Base-by-base conservation (phyloP, 2,888 invertebrate genomes). In the Liposcelis brunnea region DNA sequence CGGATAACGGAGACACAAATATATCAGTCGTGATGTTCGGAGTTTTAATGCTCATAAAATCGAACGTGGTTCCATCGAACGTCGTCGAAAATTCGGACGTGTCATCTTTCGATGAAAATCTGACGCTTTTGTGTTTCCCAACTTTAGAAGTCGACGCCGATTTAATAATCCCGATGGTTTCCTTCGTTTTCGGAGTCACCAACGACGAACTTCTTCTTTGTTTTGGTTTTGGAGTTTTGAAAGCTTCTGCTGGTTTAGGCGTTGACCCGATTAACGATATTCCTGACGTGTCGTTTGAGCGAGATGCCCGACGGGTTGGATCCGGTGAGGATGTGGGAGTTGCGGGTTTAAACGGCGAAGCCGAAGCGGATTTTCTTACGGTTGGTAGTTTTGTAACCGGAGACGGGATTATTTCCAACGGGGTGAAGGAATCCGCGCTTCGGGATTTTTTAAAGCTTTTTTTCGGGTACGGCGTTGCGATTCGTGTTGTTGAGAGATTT, bases 141-240 rank as follows among this genome's bases (percentile, higher is more conserved):
- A 19, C 7, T 19, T 40, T 40, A 5, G 40, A 40, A 5, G 40
- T 40, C 15, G 40, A 40, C 12, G 19, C 40, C 16, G 40, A 16
- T 18, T 40, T 40, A 6, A 40, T 40, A n/a, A 40, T 19, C 12
- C 40, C 40, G 5, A 7, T 4, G 6, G 40, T 16, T 19, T 14
- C 8, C 8, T 7, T 40, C 19, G 19, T 21, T n/a, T 21, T 14
- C 19, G 40, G 40, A 5, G 40, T 40, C 4, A 21, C 19, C 19
- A 40, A 19, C 4, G 40, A 40, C 12, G 19, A 19, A 21, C 40
- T 40, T 16, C 40, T 16, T 11, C 40, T 14, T 18, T 21, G 15
- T 36, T 36, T 40, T 26, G 4, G 26, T 8, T 26, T 26, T 8
- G 26, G 26, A 26, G 26, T 26, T 26, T 26, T 26, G 8, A 26